Base-by-base conservation (phyloP, 2,113 vertebrate genomes). In the Eonycteris spelaea region DNA sequence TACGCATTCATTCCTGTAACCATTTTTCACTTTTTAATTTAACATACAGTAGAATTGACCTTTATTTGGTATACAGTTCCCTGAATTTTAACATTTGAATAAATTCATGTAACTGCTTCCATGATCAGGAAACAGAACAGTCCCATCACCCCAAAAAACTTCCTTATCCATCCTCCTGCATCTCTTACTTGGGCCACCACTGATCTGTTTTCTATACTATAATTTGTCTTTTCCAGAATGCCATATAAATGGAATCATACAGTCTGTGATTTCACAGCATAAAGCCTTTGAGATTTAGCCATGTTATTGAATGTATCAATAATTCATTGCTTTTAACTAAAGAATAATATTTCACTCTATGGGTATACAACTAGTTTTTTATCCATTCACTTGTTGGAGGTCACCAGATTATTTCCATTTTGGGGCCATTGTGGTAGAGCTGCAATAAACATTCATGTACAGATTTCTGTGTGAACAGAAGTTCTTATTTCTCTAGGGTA, bases 401-500 rank as follows among this genome's bases (percentile, higher is more conserved):
- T 86, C 71, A 71, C 43, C 65, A 75, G 55, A 55, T 93, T 89
- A 67, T 80, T 95, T 86, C 55, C 53, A 92, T 16, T 14, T 86
- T 82, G 22, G 4, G 45, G 55, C 38, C 43, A 33, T 78, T 77
- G 43, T 70, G 67, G 57, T 38, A 94, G 28, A 88, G 28, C 19
- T 92, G 33, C 53, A 73, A 10, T 83, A 79, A 90, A 94, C 35
- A 57, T 63, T 78, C 51, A 33, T 38, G 5, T 84, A 59, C 59
- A 71, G n/a, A 59, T 68, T 91, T 96, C 84, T 80, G 8, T 93
- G 59, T 73, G n/a, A 96, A 85, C 18, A 1, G 28, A 91, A 59
- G 15, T 95, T 93, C 51, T 91, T 75, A 70, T 93, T 95, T 92
- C 63, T 75, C 40, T 63, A 77, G 71, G 26, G 33, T 91, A 86